Base-by-base conservation (phyloP, 2,797 vertebrate species). In the Hypotaenidia okinawae region DNA sequence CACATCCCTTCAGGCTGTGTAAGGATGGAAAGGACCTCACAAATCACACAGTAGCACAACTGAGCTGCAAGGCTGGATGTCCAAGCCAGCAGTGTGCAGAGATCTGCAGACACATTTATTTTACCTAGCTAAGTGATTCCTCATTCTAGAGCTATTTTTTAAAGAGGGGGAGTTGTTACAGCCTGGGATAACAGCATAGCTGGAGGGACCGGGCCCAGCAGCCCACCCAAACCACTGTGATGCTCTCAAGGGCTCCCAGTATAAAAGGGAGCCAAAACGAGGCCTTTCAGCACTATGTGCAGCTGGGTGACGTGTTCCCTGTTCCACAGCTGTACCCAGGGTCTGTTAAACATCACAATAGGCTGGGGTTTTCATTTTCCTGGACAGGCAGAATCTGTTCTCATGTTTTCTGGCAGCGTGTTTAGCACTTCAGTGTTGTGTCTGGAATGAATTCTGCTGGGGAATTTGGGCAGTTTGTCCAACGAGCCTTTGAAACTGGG, bases 181-280 rank as follows among this genome's bases (percentile, higher is more conserved):
- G 24, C 11, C 2, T 0, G 0, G 9, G 54, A 5, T 6, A n/a
- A 16, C 45, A 43, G 32, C 52, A 1, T 3, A 18, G 30, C 18
- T 67, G 0, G 1, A 67, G 41, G 33, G 13, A 9, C n/a, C 6
- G 6, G 67, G 8, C 10, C 43, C 35, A 3, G 7, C 16, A 68
- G 37, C 62, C 66, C 47, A 3, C 28, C 59, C 41, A 2, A 8
- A 7, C 1, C 5, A 24, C 11, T 8, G 41, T 4, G 41, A 4
- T 3, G 43, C 37, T 23, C 57, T 13, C 47, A 5, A 2, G 4
- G 59, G 25, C 32, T 33, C n/a, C 39, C 9, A 63, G 3, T 11
- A 8, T 13, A 5, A 24, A 70, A 25, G 18, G 4, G 33, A 39
- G 66, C 11, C 0, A 4, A 52, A 28, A 32, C 19, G 5, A 43